phyloP scores from a whole-genome alignment of 2,888 invertebrate genomes.

The Melikaiella ostensackeni region DNA sequence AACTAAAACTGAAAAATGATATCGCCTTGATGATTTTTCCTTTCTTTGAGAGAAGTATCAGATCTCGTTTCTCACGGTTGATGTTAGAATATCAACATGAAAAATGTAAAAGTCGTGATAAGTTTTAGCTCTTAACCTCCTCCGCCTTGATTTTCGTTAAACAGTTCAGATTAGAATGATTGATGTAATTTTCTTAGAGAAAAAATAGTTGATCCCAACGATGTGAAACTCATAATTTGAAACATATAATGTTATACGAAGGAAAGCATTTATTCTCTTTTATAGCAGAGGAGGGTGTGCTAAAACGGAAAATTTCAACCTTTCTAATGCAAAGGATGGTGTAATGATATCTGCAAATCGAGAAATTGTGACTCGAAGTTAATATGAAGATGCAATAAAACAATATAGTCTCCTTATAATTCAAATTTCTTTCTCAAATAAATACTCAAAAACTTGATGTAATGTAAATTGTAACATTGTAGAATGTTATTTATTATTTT shows the following conservation, averaged over 20 bases:
- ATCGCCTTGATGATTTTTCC: background rate
- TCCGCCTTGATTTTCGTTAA: slow-evolving; percentile 24
- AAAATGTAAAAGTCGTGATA: slow-evolving; percentile 27
- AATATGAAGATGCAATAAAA: background rate
- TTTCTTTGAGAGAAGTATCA: slow-evolving; percentile 12
- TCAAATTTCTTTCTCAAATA: background rate
- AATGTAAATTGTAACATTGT: no score
- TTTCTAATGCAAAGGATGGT: background rate
- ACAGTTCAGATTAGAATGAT: slow-evolving; percentile 23
- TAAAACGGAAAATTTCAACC: background rate
- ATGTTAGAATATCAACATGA: background rate
- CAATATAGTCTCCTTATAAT: background rate
- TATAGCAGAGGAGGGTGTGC: background rate
- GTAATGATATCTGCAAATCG: background rate
- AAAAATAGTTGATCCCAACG: background rate
- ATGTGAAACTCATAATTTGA: slow-evolving; percentile 10
- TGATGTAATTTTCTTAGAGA: slow-evolving; percentile 15
- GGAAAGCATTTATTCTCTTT: background rate
- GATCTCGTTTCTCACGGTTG: slow-evolving; percentile 30
- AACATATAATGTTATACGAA: background rate
- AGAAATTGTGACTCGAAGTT: no score
- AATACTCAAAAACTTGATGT: background rate
- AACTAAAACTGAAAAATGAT: background rate
- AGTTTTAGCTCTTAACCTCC: background rate
- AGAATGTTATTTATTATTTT: background rate